Base-by-base conservation (phyloP, 2,888 invertebrate genomes). In the Sturmia bella region DNA sequence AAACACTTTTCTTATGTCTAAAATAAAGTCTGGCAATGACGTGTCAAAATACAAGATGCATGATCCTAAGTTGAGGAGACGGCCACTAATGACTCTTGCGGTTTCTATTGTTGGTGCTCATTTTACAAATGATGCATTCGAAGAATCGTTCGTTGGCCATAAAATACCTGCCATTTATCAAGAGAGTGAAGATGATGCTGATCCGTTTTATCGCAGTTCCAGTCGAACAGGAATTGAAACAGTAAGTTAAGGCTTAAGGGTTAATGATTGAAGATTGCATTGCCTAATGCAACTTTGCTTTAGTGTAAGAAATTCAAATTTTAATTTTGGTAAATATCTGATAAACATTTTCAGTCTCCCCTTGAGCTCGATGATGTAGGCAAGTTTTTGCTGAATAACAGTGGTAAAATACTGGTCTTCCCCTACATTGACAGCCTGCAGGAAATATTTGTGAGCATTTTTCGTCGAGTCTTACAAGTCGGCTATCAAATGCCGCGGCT, bases 401-500 rank as follows among this genome's bases (percentile, higher is more conserved):
- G 83, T 24, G 87, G 89, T 13, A 89, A 88, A 84, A 87, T 91
- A 15, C 90, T 89, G 56, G 87, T 90, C 11, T 90, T 90, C 84
- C 91, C 91, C 0, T 91, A 89, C 52, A 88, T 91, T 84, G 80
- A 83, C 19, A 89, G 90, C 48, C 77, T 91, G 41, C 91, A 91
- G 0, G 86, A 86, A 0, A 77, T 91, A 7, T 89, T 91, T 32
- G 86, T 87, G 45, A 87, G 88, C 32, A 86, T 89, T 27, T 91
- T 91, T 41, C 89, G 87, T 75, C 84, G 85, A 39, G 88, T 91
- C n/a, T 74, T 91, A 32, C 85, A 87, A 27, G 91, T 91, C 7
- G 91, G 90, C 3, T 91, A 89, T 77, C 84, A 90, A 11, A 89
- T 91, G 80, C 91, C 91, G 7, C 87, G 90, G 0, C 84, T 91